These are phyloP conservation scores for Nibea albiflora DNA, from an alignment of 2,113 vertebrate species.

Conservation along the genomic window DNA sequence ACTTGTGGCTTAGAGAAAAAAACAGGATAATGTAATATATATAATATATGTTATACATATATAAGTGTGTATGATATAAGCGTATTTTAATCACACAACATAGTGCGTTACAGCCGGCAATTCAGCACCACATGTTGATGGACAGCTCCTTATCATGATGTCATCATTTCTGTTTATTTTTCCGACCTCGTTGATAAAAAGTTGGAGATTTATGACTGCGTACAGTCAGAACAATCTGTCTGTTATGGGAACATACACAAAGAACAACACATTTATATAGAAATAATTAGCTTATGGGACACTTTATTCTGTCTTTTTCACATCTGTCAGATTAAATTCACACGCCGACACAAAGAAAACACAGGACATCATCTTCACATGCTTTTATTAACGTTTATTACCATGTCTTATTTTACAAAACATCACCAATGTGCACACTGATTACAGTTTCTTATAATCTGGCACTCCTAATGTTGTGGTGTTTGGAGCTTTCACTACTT, in stretches of 20 bases:
- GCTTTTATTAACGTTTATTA: slow-evolving; percentile 13
- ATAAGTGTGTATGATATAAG: background rate
- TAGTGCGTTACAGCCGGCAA: background rate
- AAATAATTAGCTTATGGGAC: background rate
- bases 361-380: background rate
- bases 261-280: background rate
- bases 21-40: too few species aligned
- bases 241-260: background rate
- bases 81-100: background rate
- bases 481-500: slow-evolving; percentile 10
- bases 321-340: background rate
- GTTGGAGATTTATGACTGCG: background rate
- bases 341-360: background rate
- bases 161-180: background rate
- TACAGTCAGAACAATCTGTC: background rate
- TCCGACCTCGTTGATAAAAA: background rate
- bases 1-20: background rate
- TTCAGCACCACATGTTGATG: slow-evolving; percentile 2
- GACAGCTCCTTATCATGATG: background rate
- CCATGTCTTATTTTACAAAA: background rate
- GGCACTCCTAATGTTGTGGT: too few species aligned
- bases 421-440: background rate
- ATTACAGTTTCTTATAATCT: background rate
- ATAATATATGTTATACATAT: too few species aligned
- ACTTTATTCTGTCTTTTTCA: background rate